Conservation (phyloP, 2,797 vertebrate genomes). For the Jordanella pulchra region DNA sequence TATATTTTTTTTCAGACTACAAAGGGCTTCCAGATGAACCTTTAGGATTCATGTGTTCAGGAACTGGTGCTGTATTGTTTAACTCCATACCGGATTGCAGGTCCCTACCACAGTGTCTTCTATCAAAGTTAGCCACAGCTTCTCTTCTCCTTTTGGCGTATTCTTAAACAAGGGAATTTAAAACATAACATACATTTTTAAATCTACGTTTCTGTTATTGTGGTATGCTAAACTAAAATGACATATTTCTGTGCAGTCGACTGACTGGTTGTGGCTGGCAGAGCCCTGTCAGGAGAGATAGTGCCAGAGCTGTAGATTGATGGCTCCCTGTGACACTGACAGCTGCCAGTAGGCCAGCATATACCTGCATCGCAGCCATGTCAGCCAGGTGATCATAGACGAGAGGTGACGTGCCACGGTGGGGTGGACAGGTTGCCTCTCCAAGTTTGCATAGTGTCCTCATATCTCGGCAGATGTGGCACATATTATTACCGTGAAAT, state of each 20-base stretch:
- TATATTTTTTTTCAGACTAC: background rate
- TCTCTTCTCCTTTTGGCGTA: background rate
- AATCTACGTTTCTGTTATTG: conserved; percentile 49
- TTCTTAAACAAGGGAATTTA: conserved; percentile 14
- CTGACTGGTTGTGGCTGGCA: conserved; percentile 55
- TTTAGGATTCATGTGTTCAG: background rate
- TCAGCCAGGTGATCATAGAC: conserved; percentile 67
- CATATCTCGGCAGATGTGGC: conserved; percentile 42
- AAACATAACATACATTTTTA: conserved; percentile 22
- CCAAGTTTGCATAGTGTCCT: conserved; percentile 65
- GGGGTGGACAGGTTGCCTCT: conserved; percentile 61
- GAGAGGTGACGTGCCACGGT: conserved; percentile 55
- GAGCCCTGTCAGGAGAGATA: conserved; percentile 61
- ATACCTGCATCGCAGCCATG: conserved; percentile 59
- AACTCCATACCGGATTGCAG: background rate
- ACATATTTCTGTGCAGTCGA: conserved; percentile 53
- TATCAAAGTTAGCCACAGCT: background rate
- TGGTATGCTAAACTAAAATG: conserved; percentile 54
- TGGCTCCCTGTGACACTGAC: conserved; percentile 70
- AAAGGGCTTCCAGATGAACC: background rate
- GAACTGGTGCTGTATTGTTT: background rate
- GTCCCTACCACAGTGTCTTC: background rate
- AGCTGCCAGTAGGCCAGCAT: conserved; percentile 57
- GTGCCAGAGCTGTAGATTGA: conserved; percentile 65
- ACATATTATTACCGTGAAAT: conserved; percentile 61